These are phyloP conservation scores for Sus scrofa DNA, from an alignment of 2,113 vertebrate genomes.

Conservation along the genomic window DNA sequence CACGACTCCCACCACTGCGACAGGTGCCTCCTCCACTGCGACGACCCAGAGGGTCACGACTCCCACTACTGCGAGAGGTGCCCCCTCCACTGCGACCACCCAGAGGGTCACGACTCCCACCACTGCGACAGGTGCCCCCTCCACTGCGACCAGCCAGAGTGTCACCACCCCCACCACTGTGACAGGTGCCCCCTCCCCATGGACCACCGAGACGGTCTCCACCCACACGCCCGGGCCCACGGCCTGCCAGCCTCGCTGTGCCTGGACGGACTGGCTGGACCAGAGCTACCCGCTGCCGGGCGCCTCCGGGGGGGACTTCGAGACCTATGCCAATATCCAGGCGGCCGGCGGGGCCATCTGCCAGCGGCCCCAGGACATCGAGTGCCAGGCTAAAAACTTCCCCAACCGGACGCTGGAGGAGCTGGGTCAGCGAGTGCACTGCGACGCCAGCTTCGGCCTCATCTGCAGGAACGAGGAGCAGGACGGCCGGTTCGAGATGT, in stretches of 20 bases:
- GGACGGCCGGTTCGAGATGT: constrained; percentile 64
- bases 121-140: no score
- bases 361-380: constrained; percentile 63
- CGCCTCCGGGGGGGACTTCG: constrained; percentile 69
- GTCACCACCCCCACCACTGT: no score
- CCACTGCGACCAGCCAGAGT: no score
- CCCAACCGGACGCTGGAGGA: constrained; percentile 43
- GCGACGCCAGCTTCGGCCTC: constrained; percentile 79
- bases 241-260: constrained; percentile 68
- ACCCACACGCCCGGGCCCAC: background rate
- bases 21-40: no score
- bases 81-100: no score
- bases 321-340: constrained; percentile 33
- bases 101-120: no score
- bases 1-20: background rate
- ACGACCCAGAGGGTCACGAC: no score
- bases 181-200: no score
- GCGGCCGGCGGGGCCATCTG: constrained; percentile 68
- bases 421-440: constrained; percentile 80
- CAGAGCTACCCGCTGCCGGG: constrained; percentile 75
- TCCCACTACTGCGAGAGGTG: no score
- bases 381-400: constrained; percentile 77
- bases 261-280: constrained; percentile 87
- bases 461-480: constrained; percentile 83
- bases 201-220: fast-evolving